A percentile compares a stretch with the other conserved stretches of the same genome.
These are phyloP conservation scores for Alosa sapidissima DNA, from an alignment of 2,797 vertebrate genomes.

Conservation along the genomic window DNA sequence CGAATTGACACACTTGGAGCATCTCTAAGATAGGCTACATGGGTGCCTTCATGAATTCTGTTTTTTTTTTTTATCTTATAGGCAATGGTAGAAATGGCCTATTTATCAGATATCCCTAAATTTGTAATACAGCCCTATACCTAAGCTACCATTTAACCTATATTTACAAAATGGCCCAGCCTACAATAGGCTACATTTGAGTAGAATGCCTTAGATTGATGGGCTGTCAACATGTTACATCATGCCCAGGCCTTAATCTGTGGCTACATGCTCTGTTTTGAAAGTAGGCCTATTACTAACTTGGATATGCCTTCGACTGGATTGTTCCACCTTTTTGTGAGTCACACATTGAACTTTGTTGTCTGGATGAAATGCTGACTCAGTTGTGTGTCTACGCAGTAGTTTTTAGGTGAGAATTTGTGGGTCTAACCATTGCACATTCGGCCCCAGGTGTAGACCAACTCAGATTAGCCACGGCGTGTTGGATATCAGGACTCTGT, in stretches of 20 bases:
- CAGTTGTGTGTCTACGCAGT: neutral
- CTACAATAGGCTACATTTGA: neutral
- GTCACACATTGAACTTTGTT: neutral
- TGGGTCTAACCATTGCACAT: conserved; percentile 8
- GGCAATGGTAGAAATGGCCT: no score
- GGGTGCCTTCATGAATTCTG: neutral
- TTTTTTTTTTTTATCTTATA: neutral
- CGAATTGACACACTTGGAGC: conserved; percentile 7
- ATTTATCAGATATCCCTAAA: neutral
- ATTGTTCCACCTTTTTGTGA: neutral
- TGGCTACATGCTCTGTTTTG: neutral
- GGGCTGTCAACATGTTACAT: conserved; percentile 1
- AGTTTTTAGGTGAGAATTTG: conserved; percentile 19
- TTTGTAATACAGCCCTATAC: no score
- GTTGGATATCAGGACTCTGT: conserved; percentile 43
- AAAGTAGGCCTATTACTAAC: neutral
- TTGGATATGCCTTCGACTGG: neutral
- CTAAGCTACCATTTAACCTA: no score
- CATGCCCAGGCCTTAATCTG: neutral
- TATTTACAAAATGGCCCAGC: no score
- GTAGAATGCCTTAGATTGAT: neutral
- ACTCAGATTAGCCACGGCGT: conserved; percentile 43
- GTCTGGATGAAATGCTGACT: conserved; percentile 3
- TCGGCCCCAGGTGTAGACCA: conserved; percentile 40
- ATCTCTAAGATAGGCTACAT: neutral